Evolutionary conservation across 2,113 vertebrate species (phyloP).

Genomic region (Capricornis sumatraensis): DNA sequence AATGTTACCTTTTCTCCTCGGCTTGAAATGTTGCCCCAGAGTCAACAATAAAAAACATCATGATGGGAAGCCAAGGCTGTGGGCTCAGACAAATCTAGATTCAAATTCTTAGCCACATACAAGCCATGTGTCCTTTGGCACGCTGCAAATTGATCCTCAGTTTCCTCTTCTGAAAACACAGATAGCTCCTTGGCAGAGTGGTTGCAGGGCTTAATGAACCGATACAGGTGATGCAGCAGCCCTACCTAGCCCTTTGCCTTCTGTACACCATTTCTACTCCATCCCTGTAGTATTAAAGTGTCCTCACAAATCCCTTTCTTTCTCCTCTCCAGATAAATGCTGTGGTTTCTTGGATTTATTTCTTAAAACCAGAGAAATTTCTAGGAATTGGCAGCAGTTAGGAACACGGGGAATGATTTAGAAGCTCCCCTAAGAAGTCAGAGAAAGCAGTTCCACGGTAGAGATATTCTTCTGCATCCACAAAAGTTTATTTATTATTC

Average conservation of each 20-base stretch:
- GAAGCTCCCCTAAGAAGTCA: background rate
- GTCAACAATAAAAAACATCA: background rate
- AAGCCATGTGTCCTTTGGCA: background rate
- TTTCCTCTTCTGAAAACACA: background rate
- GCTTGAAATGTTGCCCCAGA: background rate
- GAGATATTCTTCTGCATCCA: background rate
- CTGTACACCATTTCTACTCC: background rate
- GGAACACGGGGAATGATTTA: conserved; percentile 13
- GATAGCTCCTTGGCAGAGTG: background rate
- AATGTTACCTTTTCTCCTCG: background rate
- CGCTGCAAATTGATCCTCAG: background rate
- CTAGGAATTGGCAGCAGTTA: conserved; percentile 47
- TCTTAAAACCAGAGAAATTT: conserved; percentile 29
- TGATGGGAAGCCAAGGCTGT: background rate
- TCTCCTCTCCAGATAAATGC: background rate
- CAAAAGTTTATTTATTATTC: conserved; percentile 13
- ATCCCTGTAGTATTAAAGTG: background rate
- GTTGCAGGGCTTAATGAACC: background rate
- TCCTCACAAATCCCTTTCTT: background rate
- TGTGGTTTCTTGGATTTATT: background rate
- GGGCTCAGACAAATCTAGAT: background rate
- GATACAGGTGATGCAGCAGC: too few species aligned
- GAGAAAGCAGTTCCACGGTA: background rate
- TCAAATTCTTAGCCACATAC: background rate
- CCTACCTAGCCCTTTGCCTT: too few species aligned